Evolutionary conservation across 2,797 vertebrate species (phyloP).

Genomic region (Diceros bicornis): DNA sequence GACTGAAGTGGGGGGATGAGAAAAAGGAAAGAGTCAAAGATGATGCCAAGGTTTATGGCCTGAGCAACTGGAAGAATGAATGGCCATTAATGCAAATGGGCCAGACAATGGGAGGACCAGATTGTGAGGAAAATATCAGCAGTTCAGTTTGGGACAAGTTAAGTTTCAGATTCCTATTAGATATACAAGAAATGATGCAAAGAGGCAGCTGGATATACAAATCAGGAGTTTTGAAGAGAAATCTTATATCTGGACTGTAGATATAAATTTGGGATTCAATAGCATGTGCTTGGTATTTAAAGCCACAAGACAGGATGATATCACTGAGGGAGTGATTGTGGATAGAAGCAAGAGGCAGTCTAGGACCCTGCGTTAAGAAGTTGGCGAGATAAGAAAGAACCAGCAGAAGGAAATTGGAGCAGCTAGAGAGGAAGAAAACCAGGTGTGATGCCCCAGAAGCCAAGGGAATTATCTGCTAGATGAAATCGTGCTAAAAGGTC

Average conservation of each 20-base stretch:
- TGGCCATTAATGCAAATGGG: not conserved
- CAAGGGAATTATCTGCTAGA: not conserved
- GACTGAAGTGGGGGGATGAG: not conserved
- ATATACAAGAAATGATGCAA: slow-evolving; percentile 24
- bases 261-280: slow-evolving; percentile 18
- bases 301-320: not conserved
- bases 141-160: not conserved
- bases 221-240: slow-evolving; percentile 38
- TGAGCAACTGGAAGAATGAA: not conserved
- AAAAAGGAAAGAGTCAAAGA: not conserved
- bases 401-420: not conserved
- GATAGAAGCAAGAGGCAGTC: slow-evolving; percentile 5
- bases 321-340: not conserved
- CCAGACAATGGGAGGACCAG: not conserved
- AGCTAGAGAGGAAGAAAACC: not conserved
- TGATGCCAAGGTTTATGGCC: not conserved
- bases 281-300: not conserved
- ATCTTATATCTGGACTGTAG: not conserved
- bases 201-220: not conserved
- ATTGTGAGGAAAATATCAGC: not conserved
- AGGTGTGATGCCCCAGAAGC: not conserved
- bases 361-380: not conserved
- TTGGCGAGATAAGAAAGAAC: not conserved
- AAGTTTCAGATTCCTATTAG: slow-evolving; percentile 39
- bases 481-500: not conserved